Conservation (phyloP, 2,797 vertebrate species). For the Scyliorhinus canicula region DNA sequence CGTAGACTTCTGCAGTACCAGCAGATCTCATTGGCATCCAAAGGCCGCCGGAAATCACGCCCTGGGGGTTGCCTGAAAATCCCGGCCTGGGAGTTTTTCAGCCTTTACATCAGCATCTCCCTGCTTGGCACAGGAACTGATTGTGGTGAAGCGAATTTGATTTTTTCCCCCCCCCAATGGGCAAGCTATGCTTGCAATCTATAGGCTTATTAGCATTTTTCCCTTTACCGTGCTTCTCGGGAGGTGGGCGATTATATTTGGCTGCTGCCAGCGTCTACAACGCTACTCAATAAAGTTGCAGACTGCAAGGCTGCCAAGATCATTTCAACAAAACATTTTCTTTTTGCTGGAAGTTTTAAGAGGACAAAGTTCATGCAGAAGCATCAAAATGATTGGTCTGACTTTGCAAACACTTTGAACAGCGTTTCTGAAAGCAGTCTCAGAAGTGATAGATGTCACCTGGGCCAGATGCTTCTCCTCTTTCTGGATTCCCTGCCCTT, state of each 20-base stretch:
- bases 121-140: background rate
- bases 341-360: background rate
- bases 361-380: background rate
- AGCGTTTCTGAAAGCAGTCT: background rate
- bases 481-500: too few relatives aligned
- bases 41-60: too few relatives aligned
- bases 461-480: too few relatives aligned
- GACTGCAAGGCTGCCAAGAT: background rate
- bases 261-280: background rate
- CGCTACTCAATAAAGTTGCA: slow-evolving; percentile 12
- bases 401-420: background rate
- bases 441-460: background rate
- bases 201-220: background rate
- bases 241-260: background rate
- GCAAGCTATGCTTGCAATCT: background rate
- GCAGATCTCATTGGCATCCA: too few relatives aligned
- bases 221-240: background rate
- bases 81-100: background rate
- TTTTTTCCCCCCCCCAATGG: background rate
- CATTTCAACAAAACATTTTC: background rate
- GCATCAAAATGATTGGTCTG: background rate
- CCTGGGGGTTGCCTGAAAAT: too few relatives aligned
- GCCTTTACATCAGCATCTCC: background rate
- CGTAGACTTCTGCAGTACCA: too few relatives aligned
- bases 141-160: background rate